These are phyloP conservation scores for Oreochromis niloticus DNA, from an alignment of 2,113 vertebrate species.

Conservation along the genomic window DNA sequence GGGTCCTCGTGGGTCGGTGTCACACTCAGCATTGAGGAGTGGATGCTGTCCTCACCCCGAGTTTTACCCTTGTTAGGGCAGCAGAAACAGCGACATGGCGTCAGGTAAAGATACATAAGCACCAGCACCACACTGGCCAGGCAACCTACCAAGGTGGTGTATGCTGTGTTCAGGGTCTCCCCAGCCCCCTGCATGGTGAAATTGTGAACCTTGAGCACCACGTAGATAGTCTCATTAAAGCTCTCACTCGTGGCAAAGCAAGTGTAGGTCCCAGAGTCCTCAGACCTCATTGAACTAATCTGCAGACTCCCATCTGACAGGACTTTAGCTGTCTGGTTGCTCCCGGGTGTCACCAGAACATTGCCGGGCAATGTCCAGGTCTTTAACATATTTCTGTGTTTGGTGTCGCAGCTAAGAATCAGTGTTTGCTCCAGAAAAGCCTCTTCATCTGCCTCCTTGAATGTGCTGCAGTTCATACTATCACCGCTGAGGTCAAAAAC, in stretches of 20 bases:
- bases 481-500: constrained; percentile 75
- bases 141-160: constrained; percentile 95
- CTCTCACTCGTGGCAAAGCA: constrained; percentile 81
- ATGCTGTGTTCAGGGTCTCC: constrained; percentile 90
- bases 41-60: constrained; percentile 87
- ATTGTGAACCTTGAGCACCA: constrained; percentile 90
- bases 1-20: constrained; percentile 85
- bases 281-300: constrained; percentile 69
- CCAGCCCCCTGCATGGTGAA: constrained; percentile 79
- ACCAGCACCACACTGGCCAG: constrained; percentile 93
- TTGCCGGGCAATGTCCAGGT: constrained; percentile 84
- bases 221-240: constrained; percentile 91
- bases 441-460: constrained; percentile 79
- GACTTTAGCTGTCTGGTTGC: constrained; percentile 76
- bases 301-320: constrained; percentile 79
- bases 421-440: constrained; percentile 81
- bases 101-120: constrained; percentile 94
- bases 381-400: constrained; percentile 75
- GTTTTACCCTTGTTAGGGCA: constrained; percentile 80
- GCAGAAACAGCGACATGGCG: constrained; percentile 90
- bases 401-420: constrained; percentile 85
- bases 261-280: constrained; percentile 87
- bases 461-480: constrained; percentile 88
- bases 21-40: constrained; percentile 91
- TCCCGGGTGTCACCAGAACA: constrained; percentile 59